Evolutionary conservation across 1,140 invertebrate genomes (phyloP), one percentile per base, ranked within the genome.

Genomic region (Aphelenchoides fujianensis): DNA sequence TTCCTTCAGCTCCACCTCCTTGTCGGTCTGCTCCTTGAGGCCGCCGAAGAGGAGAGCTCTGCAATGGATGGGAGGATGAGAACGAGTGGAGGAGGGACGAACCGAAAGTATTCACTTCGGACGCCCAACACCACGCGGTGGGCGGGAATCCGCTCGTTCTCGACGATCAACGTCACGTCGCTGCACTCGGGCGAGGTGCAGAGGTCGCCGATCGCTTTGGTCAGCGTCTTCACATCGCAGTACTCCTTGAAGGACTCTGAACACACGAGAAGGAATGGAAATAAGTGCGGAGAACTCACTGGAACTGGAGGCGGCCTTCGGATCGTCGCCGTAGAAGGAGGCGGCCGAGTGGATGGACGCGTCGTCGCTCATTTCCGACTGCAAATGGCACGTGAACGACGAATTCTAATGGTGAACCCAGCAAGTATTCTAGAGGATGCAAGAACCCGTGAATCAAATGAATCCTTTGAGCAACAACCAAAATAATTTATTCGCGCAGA

Each of bases 61-160:
- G 32, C 41, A 64, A 36, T 7, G 55, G n/a, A n/a, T n/a, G n/a
- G 2, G 31, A n/a, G 32, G 16, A 31, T n/a, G n/a, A n/a, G n/a
- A n/a, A 1, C 35, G 53, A 19, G 36, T 61, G 59, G 23, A 12
- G 23, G 23, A 48, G 23, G 41, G 23, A 54, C 63, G 77, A 72
- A 89, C 88, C 93, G 88, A 86, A 97, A 97, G 86, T 97, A 98
- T 79, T 96, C 91, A 83, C 93, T 95, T 75, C 95, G 88, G 7
- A 93, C 91, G 0, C 95, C 95, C 2, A 98, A 86, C 71, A 97
- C 92, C 0, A 93, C 90, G 82, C 90, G 91, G 85, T 98, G 95
- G 32, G 91, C 92, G 72, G 90, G 90, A 75, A 98, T 91, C 23
- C 71, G 55, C 77, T 91, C 88, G 66, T 90, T 90, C 85, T 93